Percentiles rank a stretch among this genome's conserved stretches.
Conservation (phyloP, 2,888 invertebrate species). For the Rapana venosa region DNA sequence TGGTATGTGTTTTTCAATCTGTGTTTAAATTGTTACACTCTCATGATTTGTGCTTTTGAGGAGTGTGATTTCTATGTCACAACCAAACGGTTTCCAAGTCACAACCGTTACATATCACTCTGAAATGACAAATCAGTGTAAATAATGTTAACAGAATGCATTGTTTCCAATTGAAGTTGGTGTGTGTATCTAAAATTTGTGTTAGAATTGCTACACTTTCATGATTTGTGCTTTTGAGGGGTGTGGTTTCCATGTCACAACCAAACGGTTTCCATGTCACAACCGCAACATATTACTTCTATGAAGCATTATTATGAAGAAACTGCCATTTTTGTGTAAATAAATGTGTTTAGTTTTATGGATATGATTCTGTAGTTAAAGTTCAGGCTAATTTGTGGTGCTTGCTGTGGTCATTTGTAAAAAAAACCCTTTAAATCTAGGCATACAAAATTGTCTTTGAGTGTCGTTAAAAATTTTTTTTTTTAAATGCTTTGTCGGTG, state of each 20-base stretch:
- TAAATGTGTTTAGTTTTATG: neutral
- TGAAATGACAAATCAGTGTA: neutral
- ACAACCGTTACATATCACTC: too few species aligned
- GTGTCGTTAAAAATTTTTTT: neutral
- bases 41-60: too few species aligned
- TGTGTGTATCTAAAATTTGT: neutral
- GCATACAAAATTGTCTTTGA: neutral
- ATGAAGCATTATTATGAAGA: neutral
- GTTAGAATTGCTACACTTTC: neutral
- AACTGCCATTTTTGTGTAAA: neutral
- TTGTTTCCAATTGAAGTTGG: neutral
- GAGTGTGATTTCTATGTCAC: too few species aligned
- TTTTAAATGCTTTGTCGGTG: neutral
- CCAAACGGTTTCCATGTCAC: neutral
- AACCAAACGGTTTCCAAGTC: neutral
- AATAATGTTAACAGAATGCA: constrained; percentile 4
- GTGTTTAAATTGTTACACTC: too few species aligned
- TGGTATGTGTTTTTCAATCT: too few species aligned
- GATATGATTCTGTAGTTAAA: constrained; percentile 8
- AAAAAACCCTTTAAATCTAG: neutral
- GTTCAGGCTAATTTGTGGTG: neutral
- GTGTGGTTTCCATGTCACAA: neutral
- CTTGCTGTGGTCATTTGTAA: neutral
- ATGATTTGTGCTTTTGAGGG: neutral
- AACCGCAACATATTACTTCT: constrained; percentile 4